phyloP scores from a whole-genome alignment of 92 coral and sea anemone genomes.

The Paragorgia papillata region DNA sequence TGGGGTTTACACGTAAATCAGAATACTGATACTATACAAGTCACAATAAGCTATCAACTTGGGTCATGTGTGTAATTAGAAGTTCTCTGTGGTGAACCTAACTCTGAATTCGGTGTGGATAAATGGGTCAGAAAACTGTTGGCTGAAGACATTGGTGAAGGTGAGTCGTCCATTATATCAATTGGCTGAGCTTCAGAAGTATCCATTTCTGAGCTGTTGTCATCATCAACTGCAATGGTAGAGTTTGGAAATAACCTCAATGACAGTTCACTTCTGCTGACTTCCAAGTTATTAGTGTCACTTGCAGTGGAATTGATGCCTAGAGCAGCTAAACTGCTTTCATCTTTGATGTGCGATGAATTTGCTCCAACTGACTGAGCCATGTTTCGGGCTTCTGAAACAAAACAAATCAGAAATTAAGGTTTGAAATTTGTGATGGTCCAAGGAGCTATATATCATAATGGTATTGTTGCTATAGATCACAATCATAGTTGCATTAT shows the following conservation, averaged over 20 bases:
- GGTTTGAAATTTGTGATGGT: too few species aligned
- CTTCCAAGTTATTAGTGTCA: neutral
- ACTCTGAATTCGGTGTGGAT: neutral
- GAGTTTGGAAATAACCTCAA: neutral
- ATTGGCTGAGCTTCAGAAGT: conserved; percentile 8
- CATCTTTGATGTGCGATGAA: neutral
- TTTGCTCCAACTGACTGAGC: conserved; percentile 9
- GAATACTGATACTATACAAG: too few species aligned
- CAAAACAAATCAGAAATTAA: neutral
- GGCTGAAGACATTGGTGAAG: conserved; percentile 39
- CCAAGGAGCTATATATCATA: too few species aligned
- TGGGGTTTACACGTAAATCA: too few species aligned
- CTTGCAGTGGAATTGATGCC: neutral
- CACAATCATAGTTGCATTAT: too few species aligned
- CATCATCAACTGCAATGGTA: neutral
- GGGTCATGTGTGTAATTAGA: neutral
- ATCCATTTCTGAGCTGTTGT: neutral
- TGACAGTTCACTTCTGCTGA: neutral
- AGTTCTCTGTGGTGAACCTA: neutral
- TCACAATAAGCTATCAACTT: too few species aligned
- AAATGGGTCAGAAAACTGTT: conserved; percentile 19
- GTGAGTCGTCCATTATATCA: conserved; percentile 21
- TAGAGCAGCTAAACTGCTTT: neutral
- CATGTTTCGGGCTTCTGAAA: conserved; percentile 34
- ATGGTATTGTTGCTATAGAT: too few species aligned